Conservation (phyloP, 37 sponge, comb jelly and placozoan species). For the Theonella swinhoei region DNA sequence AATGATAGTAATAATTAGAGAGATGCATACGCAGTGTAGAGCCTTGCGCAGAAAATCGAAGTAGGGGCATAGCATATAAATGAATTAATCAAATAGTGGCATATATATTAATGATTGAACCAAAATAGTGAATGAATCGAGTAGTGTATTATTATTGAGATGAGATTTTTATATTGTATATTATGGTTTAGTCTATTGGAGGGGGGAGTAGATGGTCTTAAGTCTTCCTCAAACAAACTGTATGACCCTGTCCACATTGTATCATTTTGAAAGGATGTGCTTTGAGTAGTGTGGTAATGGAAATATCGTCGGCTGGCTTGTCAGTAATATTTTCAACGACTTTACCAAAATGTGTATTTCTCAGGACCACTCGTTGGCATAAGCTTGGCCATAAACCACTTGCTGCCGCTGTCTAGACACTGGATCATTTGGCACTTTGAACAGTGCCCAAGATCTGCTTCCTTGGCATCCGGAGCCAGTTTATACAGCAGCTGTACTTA, state of each 20-base stretch:
- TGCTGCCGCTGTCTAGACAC: not conserved
- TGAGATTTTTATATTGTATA: too few species aligned
- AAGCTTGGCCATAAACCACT: not conserved
- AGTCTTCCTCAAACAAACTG: not conserved
- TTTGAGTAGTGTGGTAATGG: not conserved
- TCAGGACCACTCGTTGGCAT: not conserved
- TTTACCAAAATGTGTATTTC: not conserved
- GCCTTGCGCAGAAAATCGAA: too few species aligned
- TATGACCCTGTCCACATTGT: too few species aligned
- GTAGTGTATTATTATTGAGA: too few species aligned
- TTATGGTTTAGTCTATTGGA: too few species aligned
- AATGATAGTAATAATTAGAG: too few species aligned
- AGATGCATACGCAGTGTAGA: too few species aligned
- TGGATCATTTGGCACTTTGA: not conserved
- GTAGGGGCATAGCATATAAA: too few species aligned
- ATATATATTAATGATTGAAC: too few species aligned
- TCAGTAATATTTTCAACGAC: not conserved
- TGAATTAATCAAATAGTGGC: too few species aligned
- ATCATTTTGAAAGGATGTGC: not conserved
- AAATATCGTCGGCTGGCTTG: not conserved
- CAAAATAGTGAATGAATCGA: too few species aligned
- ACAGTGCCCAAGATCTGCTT: not conserved
- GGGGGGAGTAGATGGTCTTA: too few species aligned
- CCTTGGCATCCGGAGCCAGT: not conserved
- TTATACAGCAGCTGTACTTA: not conserved